phyloP scores from a whole-genome alignment of 2,797 vertebrate species.

The Scarus forsteni region DNA sequence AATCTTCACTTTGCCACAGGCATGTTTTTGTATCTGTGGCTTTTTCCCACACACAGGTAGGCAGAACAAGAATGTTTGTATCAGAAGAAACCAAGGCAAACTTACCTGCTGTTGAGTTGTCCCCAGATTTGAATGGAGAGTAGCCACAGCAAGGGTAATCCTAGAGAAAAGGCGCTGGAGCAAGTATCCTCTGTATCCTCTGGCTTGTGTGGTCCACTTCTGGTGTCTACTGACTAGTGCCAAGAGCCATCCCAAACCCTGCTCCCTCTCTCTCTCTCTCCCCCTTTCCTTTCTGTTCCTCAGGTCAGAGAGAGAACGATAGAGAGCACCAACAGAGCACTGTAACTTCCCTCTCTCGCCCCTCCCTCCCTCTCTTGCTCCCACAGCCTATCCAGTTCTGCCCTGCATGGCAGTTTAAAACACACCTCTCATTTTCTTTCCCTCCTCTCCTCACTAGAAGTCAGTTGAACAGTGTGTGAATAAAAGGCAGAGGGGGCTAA shows the following conservation, averaged over 20 bases:
- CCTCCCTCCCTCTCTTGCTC: constrained; percentile 20
- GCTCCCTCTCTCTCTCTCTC: constrained; percentile 32
- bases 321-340: constrained; percentile 70
- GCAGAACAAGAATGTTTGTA: constrained; percentile 1
- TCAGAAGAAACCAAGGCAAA: constrained; percentile 6
- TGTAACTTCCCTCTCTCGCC: constrained; percentile 57
- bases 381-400: constrained; percentile 67
- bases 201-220: constrained; percentile 60
- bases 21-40: constrained; percentile 6
- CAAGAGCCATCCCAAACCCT: constrained; percentile 66
- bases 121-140: constrained; percentile 53
- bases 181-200: constrained; percentile 62
- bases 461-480: constrained; percentile 60
- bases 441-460: constrained; percentile 53
- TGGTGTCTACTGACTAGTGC: constrained; percentile 58
- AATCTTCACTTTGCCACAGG: constrained; percentile 16
- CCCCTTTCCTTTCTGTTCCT: constrained; percentile 66
- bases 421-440: constrained; percentile 71
- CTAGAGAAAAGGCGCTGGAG: constrained; percentile 23
- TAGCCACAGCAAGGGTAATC: constrained; percentile 57
- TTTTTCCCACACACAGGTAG: constrained; percentile 16
- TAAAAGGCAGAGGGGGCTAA: constrained; percentile 17
- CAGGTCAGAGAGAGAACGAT: constrained; percentile 85
- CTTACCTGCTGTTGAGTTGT: constrained; percentile 62
- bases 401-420: constrained; percentile 42